Evolutionary conservation across 2,888 invertebrate species (phyloP).

Genomic region (Onthophagus sagittarius): DNA sequence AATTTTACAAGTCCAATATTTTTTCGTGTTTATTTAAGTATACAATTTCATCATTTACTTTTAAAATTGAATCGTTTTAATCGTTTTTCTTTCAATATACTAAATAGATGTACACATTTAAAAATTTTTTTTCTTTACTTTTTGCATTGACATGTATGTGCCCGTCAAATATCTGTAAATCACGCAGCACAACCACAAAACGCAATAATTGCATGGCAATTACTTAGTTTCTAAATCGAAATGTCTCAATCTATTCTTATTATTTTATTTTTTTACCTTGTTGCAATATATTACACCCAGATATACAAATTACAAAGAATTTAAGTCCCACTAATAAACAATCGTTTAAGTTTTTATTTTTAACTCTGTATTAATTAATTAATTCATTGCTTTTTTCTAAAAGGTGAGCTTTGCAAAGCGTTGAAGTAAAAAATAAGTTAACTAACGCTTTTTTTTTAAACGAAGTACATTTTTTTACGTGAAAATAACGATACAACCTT

Average conservation of each 20-base stretch:
- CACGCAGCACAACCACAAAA: constrained; percentile 28
- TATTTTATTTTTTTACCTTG: constrained; percentile 6
- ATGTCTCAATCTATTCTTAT: constrained; percentile 31
- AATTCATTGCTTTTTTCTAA: not conserved
- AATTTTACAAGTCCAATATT: no score
- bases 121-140: constrained; percentile 13
- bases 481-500: not conserved
- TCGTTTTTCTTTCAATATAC: not conserved
- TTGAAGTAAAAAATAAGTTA: not conserved
- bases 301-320: not conserved
- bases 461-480: not conserved
- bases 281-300: not conserved
- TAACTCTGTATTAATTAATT: not conserved
- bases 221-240: constrained; percentile 45
- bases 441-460: not conserved
- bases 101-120: constrained; percentile 13
- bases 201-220: constrained; percentile 45
- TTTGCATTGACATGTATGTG: constrained; percentile 36
- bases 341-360: not conserved
- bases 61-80: not conserved
- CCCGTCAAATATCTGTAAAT: not conserved
- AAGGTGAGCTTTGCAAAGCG: not conserved
- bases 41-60: constrained; percentile 8
- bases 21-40: not conserved
- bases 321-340: not conserved